phyloP scores from a whole-genome alignment of 1,140 invertebrate species.

The Drosophila bifasciata region DNA sequence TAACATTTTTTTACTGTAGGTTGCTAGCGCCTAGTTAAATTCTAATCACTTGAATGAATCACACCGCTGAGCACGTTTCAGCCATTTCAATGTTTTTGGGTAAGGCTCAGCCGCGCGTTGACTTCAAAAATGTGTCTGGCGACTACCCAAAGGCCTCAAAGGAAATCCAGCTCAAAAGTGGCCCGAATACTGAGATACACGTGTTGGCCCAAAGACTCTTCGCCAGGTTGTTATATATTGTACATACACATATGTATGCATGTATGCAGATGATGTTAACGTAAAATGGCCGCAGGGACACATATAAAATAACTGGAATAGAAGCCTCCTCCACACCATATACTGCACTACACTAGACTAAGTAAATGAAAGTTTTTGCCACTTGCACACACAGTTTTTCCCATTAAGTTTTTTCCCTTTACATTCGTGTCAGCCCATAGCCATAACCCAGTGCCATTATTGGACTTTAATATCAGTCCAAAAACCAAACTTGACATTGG shows the following conservation, averaged over 20 bases:
- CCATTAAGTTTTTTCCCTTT: slow-evolving; percentile 42
- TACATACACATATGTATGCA: slow-evolving; percentile 1
- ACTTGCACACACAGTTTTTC: slow-evolving; percentile 2
- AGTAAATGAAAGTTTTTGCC: slow-evolving; percentile 52
- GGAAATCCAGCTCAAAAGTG: slow-evolving; percentile 30
- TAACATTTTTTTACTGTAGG: too few relatives aligned
- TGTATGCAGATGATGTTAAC: slow-evolving; percentile 64
- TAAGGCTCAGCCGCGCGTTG: too few relatives aligned
- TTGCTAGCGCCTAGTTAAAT: too few relatives aligned
- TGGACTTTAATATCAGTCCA: slow-evolving; percentile 61
- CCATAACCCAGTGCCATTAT: slow-evolving; percentile 45
- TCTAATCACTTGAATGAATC: too few relatives aligned
- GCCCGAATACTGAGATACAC: neutral
- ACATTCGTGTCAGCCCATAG: slow-evolving; percentile 20
- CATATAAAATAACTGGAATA: slow-evolving; percentile 52
- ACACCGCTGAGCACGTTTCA: slow-evolving; percentile 20
- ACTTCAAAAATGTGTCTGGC: too few relatives aligned
- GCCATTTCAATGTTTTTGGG: slow-evolving; percentile 24
- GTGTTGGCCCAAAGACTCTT: slow-evolving; percentile 4
- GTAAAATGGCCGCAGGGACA: slow-evolving; percentile 64
- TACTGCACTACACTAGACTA: slow-evolving; percentile 2
- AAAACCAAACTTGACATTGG: slow-evolving; percentile 18
- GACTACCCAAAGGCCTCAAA: slow-evolving; percentile 16
- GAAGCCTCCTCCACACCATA: slow-evolving; percentile 10
- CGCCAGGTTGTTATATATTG: slow-evolving; percentile 12